Percentiles rank a stretch among this genome's conserved stretches.
These are phyloP conservation scores for Gymnocephalus cernua DNA, from an alignment of 2,113 vertebrate species.

Conservation along the genomic window DNA sequence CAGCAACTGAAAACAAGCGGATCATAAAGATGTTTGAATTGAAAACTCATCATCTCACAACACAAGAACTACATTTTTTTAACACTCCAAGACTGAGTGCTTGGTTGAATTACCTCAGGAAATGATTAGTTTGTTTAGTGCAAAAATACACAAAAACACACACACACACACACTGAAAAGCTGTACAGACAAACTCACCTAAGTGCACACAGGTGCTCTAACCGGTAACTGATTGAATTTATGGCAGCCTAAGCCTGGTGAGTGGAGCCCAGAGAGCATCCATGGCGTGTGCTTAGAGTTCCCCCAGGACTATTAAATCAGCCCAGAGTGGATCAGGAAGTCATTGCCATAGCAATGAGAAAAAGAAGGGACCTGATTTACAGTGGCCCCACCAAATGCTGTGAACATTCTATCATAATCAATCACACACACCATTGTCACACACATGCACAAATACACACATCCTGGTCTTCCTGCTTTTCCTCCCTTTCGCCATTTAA, in stretches of 20 bases:
- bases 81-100: background rate
- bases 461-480: conserved; percentile 20
- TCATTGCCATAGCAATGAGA: conserved; percentile 76
- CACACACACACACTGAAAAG: background rate
- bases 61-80: conserved; percentile 12
- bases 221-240: conserved; percentile 75
- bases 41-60: conserved; percentile 35
- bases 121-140: conserved; percentile 30
- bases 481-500: conserved; percentile 35
- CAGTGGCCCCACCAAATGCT: conserved; percentile 50
- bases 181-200: conserved; percentile 36
- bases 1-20: conserved; percentile 18
- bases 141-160: conserved; percentile 15
- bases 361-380: conserved; percentile 67
- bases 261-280: conserved; percentile 76
- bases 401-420: conserved; percentile 67
- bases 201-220: conserved; percentile 71
- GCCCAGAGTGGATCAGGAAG: conserved; percentile 81
- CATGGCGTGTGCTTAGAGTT: conserved; percentile 75
- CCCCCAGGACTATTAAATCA: conserved; percentile 80
- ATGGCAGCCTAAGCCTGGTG: conserved; percentile 64
- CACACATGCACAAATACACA: conserved; percentile 28
- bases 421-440: conserved; percentile 39
- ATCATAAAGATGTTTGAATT: background rate
- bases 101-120: conserved; percentile 38